Base-by-base conservation (phyloP, 2,888 invertebrate species). In the Melinaea menophilus region DNA sequence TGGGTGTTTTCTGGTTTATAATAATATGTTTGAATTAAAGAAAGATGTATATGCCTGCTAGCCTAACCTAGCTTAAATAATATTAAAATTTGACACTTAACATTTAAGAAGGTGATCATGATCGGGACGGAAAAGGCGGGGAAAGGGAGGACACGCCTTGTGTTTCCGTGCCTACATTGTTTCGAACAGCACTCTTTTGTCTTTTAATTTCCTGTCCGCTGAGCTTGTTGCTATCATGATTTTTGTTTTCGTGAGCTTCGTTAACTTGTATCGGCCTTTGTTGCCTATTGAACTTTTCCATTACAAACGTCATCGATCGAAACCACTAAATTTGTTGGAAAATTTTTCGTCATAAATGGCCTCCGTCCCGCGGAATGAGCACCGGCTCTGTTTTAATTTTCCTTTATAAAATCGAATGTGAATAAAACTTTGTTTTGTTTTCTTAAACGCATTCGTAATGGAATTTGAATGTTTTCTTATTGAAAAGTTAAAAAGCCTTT, bases 191-290 rank as follows among this genome's bases (percentile, higher is more conserved):
- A 84, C 82, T 88, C 88, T 89, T 89, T 90, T 90, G 89, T 90
- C 88, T 88, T 88, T 88, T 90, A 88, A 90, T 90, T 90, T 90
- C 90, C 89, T 87, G 87, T 80, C 84, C 84, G 80, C 81, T 82
- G 81, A 85, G 83, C 81, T 81, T 81, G 83, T 82, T 81, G 76
- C 81, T 78, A 81, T 84, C 84, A 82, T 84, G 84, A 88, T 86
- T 89, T 90, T 88, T 77, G 80, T 84, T 89, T 89, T 87, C 86
- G 84, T 84, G 83, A 84, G 84, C 86, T 85, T 88, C 88, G 86
- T 88, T 90, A 88, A 87, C 86, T 89, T 88, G 84, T 88, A 84
- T 85, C 86, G 79, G 77, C 80, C 85, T 89, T 88, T 89, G 88
- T 88, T 87, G 79, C 84, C 81, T 85, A 87, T 87, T 87, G 86